Base-by-base conservation (phyloP, 1,140 invertebrate genomes). In the Maniola jurtina region DNA sequence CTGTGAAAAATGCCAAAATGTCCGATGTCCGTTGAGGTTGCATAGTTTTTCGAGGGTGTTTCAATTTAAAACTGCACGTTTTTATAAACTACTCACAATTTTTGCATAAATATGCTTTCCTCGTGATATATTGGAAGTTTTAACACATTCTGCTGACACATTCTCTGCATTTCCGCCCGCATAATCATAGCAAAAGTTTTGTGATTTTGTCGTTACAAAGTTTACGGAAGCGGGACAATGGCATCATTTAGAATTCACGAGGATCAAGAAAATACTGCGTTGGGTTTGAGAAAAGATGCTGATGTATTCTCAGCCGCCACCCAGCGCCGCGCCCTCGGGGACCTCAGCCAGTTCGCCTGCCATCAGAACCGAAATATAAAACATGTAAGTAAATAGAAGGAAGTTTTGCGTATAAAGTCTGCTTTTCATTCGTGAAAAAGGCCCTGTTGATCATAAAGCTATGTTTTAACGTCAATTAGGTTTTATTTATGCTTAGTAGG, bases 181-280 rank as follows among this genome's bases (percentile, higher is more conserved):
- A 68, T 75, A 72, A 62, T 64, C 61, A 60, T 66, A 66, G 61
- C 70, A 75, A 65, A 61, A 25, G 4, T 2, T 25, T 25, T 25
- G 25, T 25, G 25, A 25, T 79, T 65, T 66, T 70, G 71, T 77
- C 72, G 72, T 74, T 80, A 57, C 55, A 82, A 68, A 84, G 82
- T 84, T 82, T 83, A 83, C 79, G 78, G 77, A 87, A 83, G 73
- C 76, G 70, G 70, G 61, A 73, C 80, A 84, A 94, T 94, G 93
- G 93, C 93, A 82, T 92, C 93, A 75, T 92, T 94, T 78, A 90
- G 92, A 82, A 92, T 94, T 73, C 92, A 93, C 81, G 93, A 94
- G 72, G 94, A 94, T 85, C 93, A 94, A 86, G 94, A 95, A 90
- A 95, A 95, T 73, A 68, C 83, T 59, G 71, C 86, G 52, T 75